Conservation (phyloP, 1,140 invertebrate genomes). For the Lordiphosa mommai region DNA sequence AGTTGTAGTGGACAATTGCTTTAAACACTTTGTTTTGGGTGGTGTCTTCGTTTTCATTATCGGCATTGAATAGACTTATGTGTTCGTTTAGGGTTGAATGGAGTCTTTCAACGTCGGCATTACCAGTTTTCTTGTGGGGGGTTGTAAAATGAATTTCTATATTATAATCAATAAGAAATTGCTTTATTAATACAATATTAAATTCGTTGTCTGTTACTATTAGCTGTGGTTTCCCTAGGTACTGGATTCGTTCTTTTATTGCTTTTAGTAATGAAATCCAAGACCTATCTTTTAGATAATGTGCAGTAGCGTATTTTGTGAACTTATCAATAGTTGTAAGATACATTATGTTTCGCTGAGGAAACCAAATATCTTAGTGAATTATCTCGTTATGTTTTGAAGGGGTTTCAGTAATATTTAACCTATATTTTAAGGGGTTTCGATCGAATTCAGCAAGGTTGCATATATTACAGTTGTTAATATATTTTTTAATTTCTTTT, state of each 20-base stretch:
- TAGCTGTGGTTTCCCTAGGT: neutral
- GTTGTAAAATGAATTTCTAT: conserved; percentile 26
- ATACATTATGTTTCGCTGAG: neutral
- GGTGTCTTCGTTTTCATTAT: no score
- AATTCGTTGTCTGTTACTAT: conserved; percentile 10
- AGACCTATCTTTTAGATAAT: neutral
- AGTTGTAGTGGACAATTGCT: no score
- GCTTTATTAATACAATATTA: conserved; percentile 25
- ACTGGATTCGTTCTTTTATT: neutral
- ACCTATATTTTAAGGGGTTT: no score
- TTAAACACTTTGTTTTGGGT: no score
- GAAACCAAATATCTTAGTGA: neutral
- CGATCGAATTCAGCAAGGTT: neutral
- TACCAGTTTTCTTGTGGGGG: conserved; percentile 4
- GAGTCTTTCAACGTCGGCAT: conserved; percentile 13
- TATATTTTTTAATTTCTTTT: no score
- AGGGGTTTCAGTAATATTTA: neutral
- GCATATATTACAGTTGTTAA: neutral
- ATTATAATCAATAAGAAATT: conserved; percentile 20
- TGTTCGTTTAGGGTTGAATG: conserved; percentile 22
- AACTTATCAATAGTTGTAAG: neutral
- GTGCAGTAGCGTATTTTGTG: neutral
- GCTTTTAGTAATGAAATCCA: neutral
- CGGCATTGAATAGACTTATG: neutral
- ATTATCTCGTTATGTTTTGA: neutral